Evolutionary conservation across 2,888 invertebrate species (phyloP).

Genomic region (Drosophila diplacantha): DNA sequence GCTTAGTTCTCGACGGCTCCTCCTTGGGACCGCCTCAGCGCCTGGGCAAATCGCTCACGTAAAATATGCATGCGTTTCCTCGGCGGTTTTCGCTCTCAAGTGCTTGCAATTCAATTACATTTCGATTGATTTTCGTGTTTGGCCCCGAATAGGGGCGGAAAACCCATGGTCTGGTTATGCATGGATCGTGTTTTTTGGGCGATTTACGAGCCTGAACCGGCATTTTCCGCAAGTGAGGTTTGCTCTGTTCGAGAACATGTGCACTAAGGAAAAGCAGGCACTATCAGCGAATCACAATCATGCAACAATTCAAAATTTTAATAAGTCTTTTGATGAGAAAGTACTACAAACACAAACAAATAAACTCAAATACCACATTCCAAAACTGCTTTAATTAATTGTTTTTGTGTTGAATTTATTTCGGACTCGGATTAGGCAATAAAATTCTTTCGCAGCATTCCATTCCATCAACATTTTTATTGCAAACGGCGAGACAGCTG

Average conservation of each 20-base stretch:
- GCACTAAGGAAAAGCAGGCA: conserved; percentile 3
- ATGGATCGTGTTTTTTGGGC: conserved; percentile 16
- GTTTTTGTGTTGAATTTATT: background rate
- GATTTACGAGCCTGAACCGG: conserved; percentile 27
- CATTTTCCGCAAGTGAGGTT: conserved; percentile 11
- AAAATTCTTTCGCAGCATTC: conserved; percentile 16
- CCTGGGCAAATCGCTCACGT: conserved; percentile 61
- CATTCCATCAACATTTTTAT: conserved; percentile 31
- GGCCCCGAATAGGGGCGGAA: conserved; percentile 42
- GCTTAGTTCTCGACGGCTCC: conserved; percentile 27
- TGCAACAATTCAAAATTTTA: background rate
- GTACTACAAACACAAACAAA: background rate
- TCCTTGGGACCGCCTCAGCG: conserved; percentile 17
- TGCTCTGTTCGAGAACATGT: background rate
- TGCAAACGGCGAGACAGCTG: conserved; percentile 24
- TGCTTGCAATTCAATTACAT: conserved; percentile 69
- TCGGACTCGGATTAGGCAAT: conserved; percentile 8
- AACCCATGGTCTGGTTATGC: conserved; percentile 18
- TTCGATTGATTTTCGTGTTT: conserved; percentile 67
- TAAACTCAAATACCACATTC: background rate
- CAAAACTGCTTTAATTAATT: background rate
- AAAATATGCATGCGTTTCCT: conserved; percentile 69
- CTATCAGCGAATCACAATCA: background rate
- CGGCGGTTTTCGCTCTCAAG: conserved; percentile 62
- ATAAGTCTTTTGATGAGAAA: background rate